Evolutionary conservation across 2,888 invertebrate genomes (phyloP).

Genomic region (Cremastobaeus sp.): DNA sequence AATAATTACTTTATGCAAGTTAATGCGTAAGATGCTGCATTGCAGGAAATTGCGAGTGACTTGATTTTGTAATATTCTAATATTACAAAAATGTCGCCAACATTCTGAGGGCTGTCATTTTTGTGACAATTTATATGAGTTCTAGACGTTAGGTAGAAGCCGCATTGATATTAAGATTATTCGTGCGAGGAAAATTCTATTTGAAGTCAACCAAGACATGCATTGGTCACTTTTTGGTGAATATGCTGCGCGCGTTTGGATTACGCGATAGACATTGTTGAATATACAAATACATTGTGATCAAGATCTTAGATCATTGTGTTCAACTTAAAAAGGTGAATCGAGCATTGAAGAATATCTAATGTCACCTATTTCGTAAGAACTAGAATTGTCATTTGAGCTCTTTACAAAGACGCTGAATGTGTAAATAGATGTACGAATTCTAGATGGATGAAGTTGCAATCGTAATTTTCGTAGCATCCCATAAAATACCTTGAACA

Average conservation of each 20-base stretch:
- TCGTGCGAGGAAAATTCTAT: conserved; percentile 17
- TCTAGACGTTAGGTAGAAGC: conserved; percentile 6
- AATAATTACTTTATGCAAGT: conserved; percentile 9
- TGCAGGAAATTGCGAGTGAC: background rate
- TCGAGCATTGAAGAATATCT: conserved; percentile 19
- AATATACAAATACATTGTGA: conserved; percentile 64
- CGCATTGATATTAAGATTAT: conserved; percentile 24
- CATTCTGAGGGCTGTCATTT: conserved; percentile 2
- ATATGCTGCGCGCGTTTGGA: conserved; percentile 7
- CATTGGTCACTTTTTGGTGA: conserved; percentile 11
- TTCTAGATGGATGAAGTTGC: conserved; percentile 14
- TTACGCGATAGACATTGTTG: conserved; percentile 22
- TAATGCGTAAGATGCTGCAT: background rate
- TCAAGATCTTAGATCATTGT: conserved; percentile 72
- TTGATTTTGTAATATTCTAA: conserved; percentile 4
- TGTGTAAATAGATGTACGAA: conserved; percentile 34
- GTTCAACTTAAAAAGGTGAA: conserved; percentile 72
- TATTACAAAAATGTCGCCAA: background rate
- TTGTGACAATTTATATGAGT: conserved; percentile 14
- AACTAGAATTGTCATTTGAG: conserved; percentile 14
- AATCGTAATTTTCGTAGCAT: conserved; percentile 11
- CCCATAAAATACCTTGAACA: background rate
- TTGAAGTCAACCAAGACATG: conserved; percentile 11
- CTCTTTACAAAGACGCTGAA: conserved; percentile 11
- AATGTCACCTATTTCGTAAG: conserved; percentile 20